Conservation (phyloP, 2,797 vertebrate genomes). For the Psittacula derbiana region DNA sequence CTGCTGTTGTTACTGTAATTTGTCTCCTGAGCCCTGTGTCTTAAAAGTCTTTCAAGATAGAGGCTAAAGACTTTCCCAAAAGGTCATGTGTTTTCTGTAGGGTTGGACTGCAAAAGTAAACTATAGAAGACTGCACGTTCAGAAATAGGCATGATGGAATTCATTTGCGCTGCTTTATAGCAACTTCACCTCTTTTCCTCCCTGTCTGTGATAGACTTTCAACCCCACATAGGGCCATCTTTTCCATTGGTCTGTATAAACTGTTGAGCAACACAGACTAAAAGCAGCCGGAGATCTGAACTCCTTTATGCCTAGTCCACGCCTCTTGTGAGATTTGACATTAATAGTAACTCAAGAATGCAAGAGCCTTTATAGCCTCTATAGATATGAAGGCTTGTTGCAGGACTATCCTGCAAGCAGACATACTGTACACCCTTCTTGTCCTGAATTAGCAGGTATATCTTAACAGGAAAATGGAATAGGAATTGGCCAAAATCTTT, state of each 20-base stretch:
- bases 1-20: background rate
- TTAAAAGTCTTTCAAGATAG: background rate
- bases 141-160: background rate
- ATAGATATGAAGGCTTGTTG: background rate
- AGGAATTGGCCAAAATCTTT: background rate
- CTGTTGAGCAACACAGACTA: background rate
- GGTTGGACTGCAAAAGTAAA: background rate
- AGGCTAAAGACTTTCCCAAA: background rate
- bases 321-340: background rate
- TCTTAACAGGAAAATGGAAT: background rate
- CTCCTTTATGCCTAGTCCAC: background rate
- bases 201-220: background rate
- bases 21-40: background rate
- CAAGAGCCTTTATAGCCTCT: background rate
- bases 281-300: background rate
- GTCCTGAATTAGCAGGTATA: background rate
- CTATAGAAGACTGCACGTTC: background rate
- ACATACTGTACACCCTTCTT: background rate
- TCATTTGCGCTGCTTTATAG: background rate
- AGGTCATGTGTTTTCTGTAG: background rate
- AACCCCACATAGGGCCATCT: rapidly evolving
- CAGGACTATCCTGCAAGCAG: background rate
- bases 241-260: background rate
- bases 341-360: background rate
- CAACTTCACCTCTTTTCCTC: background rate